These are phyloP conservation scores for Strongylocentrotus purpuratus DNA, from an alignment of 35 echinoderm and acorn worm genomes.

Conservation along the genomic window DNA sequence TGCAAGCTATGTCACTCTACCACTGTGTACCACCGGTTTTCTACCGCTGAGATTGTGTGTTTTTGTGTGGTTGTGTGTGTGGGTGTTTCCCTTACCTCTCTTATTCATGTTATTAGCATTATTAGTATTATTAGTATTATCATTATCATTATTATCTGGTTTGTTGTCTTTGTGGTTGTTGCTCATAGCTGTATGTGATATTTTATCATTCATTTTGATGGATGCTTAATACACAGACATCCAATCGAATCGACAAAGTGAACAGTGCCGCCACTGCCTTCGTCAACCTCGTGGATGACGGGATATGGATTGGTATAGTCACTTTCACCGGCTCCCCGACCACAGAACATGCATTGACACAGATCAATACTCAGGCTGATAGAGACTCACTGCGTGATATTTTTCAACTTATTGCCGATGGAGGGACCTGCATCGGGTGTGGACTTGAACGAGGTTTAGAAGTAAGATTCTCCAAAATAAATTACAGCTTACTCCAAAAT, in stretches of 20 bases:
- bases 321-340: not conserved
- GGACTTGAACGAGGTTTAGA: not conserved
- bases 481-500: not conserved
- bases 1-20: too few species aligned
- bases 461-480: not conserved
- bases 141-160: not conserved
- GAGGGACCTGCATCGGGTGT: slow-evolving; percentile 26
- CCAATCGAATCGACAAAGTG: not conserved
- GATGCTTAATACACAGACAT: not conserved
- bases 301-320: not conserved
- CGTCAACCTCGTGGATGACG: not conserved
- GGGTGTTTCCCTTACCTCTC: too few species aligned
- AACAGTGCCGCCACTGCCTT: slow-evolving; percentile 5
- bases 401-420: not conserved
- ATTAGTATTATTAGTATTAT: too few species aligned
- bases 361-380: not conserved
- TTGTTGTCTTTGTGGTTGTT: not conserved
- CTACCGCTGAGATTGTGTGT: too few species aligned
- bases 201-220: not conserved
- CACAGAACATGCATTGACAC: not conserved
- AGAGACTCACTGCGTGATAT: not conserved
- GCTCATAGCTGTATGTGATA: not conserved
- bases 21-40: too few species aligned
- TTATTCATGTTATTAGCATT: not conserved
- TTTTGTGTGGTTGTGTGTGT: too few species aligned